Conservation (phyloP, 2,113 vertebrate genomes). For the Rattus rattus region DNA sequence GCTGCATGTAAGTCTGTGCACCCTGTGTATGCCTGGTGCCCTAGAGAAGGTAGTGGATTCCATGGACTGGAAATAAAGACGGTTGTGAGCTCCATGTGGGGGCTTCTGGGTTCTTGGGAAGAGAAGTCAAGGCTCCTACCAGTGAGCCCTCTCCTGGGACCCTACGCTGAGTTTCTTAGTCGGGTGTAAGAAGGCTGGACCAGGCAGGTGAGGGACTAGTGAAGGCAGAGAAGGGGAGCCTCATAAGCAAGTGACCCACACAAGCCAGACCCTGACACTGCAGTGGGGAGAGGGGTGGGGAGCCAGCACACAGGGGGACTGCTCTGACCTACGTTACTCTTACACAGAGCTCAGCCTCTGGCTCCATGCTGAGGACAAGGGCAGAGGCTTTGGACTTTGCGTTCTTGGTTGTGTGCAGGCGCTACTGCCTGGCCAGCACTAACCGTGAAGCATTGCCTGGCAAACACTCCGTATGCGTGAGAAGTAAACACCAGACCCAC, state of each 20-base stretch:
- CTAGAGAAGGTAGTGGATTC: not conserved
- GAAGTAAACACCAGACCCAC: not conserved
- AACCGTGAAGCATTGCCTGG: not conserved
- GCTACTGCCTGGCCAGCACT: not conserved
- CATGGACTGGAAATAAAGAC: not conserved
- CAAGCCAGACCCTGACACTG: not conserved
- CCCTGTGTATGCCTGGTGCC: not conserved
- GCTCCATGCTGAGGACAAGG: not conserved
- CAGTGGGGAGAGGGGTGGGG: not conserved
- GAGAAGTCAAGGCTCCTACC: not conserved
- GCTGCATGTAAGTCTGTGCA: not conserved
- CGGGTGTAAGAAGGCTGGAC: not conserved
- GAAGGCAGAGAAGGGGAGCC: not conserved
- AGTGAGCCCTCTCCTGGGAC: not conserved
- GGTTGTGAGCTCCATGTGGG: not conserved
- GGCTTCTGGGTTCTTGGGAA: not conserved
- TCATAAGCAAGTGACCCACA: constrained; percentile 23
- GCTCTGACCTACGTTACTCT: not conserved
- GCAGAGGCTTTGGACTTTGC: not conserved
- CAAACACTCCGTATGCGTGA: not conserved
- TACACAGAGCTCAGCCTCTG: not conserved
- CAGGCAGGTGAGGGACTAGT: not conserved
- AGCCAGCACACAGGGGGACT: not conserved
- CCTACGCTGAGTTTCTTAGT: not conserved
- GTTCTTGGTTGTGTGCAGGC: not conserved